Evolutionary conservation across 2,888 invertebrate genomes (phyloP).

Genomic region (Lacanobia wlatinum): DNA sequence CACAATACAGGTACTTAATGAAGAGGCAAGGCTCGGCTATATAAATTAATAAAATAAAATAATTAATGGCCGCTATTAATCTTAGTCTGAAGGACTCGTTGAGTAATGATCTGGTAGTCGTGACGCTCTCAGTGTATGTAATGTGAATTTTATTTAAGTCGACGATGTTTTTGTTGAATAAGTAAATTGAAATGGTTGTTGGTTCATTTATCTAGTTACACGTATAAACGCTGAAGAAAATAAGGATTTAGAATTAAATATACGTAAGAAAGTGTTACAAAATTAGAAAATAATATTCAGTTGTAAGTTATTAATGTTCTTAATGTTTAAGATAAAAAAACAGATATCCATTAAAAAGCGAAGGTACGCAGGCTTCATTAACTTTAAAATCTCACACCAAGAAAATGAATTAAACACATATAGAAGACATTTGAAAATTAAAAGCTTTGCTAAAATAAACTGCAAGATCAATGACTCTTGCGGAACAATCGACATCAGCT

Average conservation of each 20-base stretch:
- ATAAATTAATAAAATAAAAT: conserved; percentile 62
- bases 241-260: neutral
- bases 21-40: conserved; percentile 42
- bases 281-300: too few relatives aligned
- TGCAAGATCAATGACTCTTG: neutral
- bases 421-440: too few relatives aligned
- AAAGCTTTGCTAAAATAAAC: neutral
- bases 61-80: conserved; percentile 52
- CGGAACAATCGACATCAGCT: neutral
- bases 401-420: too few relatives aligned
- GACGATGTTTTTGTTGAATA: conserved; percentile 30
- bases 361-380: too few relatives aligned
- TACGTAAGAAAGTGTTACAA: too few relatives aligned
- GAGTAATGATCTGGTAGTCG: conserved; percentile 55
- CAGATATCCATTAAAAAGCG: too few relatives aligned
- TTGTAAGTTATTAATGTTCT: too few relatives aligned
- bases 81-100: conserved; percentile 35
- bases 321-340: too few relatives aligned
- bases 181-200: conserved; percentile 17
- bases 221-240: neutral
- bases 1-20: conserved; percentile 53
- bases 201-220: conserved; percentile 21
- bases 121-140: conserved; percentile 49
- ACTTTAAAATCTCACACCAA: too few relatives aligned
- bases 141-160: conserved; percentile 57